These are phyloP conservation scores for Nesoenas mayeri DNA, from an alignment of 2,113 vertebrate genomes.

Conservation along the genomic window DNA sequence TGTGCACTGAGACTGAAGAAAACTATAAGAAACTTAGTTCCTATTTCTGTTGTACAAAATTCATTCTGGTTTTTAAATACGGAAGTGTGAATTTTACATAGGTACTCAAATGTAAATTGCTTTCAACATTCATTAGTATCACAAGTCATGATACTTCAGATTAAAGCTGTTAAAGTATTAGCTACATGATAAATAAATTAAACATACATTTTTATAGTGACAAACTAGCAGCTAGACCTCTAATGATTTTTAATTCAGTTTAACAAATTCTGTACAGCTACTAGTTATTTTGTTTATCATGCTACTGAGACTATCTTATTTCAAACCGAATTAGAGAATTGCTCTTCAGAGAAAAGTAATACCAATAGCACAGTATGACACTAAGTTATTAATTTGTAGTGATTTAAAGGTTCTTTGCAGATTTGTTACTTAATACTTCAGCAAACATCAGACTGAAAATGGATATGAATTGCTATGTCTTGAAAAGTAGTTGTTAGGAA, in stretches of 20 bases:
- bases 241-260: constrained; percentile 25
- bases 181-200: background rate
- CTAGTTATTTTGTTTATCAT: background rate
- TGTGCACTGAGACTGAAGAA: background rate
- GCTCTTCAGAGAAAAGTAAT: background rate
- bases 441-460: background rate
- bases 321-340: background rate
- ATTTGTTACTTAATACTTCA: background rate
- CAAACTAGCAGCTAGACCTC: background rate
- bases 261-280: background rate
- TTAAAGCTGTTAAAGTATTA: background rate
- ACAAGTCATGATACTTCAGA: background rate
- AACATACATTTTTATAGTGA: background rate
- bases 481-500: background rate
- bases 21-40: background rate
- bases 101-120: background rate
- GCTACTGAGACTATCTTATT: background rate
- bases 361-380: background rate
- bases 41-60: background rate
- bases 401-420: background rate
- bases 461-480: background rate
- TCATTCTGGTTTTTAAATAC: background rate
- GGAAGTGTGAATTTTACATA: background rate
- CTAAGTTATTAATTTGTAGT: background rate
- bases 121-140: background rate